Percentiles rank a stretch among this genome's conserved stretches.
Conservation (phyloP, 2,888 invertebrate genomes). For the Lingula anatina region DNA sequence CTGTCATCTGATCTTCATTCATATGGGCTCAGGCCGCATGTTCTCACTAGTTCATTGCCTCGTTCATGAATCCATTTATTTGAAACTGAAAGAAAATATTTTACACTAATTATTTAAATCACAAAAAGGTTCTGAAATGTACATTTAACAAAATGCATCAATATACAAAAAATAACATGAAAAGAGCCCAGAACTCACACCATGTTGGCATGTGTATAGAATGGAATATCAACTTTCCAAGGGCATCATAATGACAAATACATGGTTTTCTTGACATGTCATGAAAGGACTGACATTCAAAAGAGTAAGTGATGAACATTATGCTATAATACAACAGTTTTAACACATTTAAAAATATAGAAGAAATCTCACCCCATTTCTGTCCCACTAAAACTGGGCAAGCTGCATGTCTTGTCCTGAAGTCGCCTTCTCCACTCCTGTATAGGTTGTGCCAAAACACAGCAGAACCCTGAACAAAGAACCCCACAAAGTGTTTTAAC, state of each 20-base stretch:
- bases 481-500: no score
- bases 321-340: not conserved
- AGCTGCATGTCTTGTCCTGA: slow-evolving; percentile 87
- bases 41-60: slow-evolving; percentile 75
- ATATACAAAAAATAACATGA: not conserved
- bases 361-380: slow-evolving; percentile 66
- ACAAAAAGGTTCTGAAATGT: not conserved
- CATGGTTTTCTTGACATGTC: not conserved
- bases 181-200: not conserved
- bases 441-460: slow-evolving; percentile 94
- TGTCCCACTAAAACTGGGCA: slow-evolving; percentile 94
- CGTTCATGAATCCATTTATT: slow-evolving; percentile 92
- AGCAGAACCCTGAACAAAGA: slow-evolving; percentile 65
- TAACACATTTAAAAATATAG: not conserved
- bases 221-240: no score
- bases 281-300: not conserved
- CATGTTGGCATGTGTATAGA: not conserved
- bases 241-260: no score
- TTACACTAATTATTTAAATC: not conserved
- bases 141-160: no score
- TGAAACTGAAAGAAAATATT: slow-evolving; percentile 55
- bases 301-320: not conserved
- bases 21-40: slow-evolving; percentile 52
- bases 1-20: no score
- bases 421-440: slow-evolving; percentile 87